Evolutionary conservation across 2,113 vertebrate genomes (phyloP).

Genomic region (Garra rufa): DNA sequence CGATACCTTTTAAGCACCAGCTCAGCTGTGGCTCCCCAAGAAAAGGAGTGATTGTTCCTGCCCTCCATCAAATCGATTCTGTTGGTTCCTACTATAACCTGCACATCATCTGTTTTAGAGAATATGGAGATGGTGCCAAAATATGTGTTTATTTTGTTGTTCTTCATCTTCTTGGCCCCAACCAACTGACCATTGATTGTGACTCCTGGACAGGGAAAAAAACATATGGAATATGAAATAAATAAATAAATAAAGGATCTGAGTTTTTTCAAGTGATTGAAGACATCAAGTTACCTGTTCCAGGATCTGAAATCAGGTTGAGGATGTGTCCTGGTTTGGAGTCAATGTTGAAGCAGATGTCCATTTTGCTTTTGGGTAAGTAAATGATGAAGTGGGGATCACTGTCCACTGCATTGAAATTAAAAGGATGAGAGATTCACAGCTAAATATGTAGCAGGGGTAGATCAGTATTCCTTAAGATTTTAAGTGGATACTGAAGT

Average conservation of each 20-base stretch:
- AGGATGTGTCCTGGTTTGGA: slow-evolving; percentile 90
- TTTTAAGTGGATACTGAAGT: too few relatives aligned
- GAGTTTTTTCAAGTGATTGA: not conserved
- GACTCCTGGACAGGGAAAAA: slow-evolving; percentile 74
- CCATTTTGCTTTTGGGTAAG: slow-evolving; percentile 81
- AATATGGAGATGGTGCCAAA: slow-evolving; percentile 88
- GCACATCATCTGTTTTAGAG: slow-evolving; percentile 77
- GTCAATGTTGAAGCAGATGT: slow-evolving; percentile 96
- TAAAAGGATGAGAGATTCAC: slow-evolving; percentile 19
- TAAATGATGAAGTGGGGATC: slow-evolving; percentile 97
- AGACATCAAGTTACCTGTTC: slow-evolving; percentile 77
- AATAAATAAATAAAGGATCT: not conserved
- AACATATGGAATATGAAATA: not conserved
- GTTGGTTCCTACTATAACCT: slow-evolving; percentile 80
- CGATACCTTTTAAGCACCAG: slow-evolving; percentile 79
- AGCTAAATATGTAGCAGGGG: not conserved
- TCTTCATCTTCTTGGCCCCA: slow-evolving; percentile 79
- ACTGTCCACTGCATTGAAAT: slow-evolving; percentile 84
- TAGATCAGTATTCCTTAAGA: too few relatives aligned
- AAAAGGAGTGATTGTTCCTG: slow-evolving; percentile 71
- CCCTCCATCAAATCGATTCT: slow-evolving; percentile 75
- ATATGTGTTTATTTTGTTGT: slow-evolving; percentile 85
- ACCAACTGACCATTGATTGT: slow-evolving; percentile 86
- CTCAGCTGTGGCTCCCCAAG: slow-evolving; percentile 81
- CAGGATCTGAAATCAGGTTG: slow-evolving; percentile 88